These are phyloP conservation scores for Poeciliopsis gracilis DNA, from an alignment of 2,797 vertebrate genomes.

Conservation along the genomic window DNA sequence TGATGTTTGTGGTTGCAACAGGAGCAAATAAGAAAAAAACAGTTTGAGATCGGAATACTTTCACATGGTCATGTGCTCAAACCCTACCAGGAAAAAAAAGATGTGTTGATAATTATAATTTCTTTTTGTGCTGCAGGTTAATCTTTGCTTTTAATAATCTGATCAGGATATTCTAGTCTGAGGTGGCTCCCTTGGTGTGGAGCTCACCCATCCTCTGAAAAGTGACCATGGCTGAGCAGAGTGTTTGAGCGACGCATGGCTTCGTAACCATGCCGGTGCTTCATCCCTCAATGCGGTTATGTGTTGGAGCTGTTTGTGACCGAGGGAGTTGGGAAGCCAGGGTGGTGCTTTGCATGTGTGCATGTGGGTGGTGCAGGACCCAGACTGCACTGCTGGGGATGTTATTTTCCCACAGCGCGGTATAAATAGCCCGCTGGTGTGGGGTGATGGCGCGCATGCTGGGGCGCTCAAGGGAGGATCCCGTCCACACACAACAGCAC, in stretches of 20 bases:
- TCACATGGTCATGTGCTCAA: not conserved
- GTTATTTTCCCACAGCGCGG: conserved; percentile 80
- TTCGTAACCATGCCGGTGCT: not conserved
- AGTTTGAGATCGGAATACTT: not conserved
- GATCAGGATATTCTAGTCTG: not conserved
- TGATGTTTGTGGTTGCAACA: not conserved
- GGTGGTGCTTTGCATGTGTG: conserved; percentile 30
- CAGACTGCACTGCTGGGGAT: conserved; percentile 57
- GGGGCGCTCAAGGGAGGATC: conserved; percentile 73
- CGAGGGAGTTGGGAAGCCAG: conserved; percentile 22
- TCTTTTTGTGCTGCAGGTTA: not conserved
- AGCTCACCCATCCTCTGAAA: not conserved
- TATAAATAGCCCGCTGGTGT: conserved; percentile 83
- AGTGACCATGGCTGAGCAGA: not conserved
- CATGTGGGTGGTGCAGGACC: conserved; percentile 45
- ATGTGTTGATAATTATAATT: not conserved
- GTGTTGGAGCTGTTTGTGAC: conserved; percentile 35
- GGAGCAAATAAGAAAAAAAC: not conserved
- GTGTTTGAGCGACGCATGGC: not conserved
- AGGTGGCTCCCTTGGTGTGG: not conserved
- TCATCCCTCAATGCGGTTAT: not conserved
- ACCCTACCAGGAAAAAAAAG: not conserved
- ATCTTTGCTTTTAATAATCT: not conserved
- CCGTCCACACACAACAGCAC: conserved; percentile 75
- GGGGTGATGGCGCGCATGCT: conserved; percentile 69